These are phyloP conservation scores for Anas platyrhynchos DNA, from an alignment of 2,113 vertebrate genomes.

Conservation along the genomic window DNA sequence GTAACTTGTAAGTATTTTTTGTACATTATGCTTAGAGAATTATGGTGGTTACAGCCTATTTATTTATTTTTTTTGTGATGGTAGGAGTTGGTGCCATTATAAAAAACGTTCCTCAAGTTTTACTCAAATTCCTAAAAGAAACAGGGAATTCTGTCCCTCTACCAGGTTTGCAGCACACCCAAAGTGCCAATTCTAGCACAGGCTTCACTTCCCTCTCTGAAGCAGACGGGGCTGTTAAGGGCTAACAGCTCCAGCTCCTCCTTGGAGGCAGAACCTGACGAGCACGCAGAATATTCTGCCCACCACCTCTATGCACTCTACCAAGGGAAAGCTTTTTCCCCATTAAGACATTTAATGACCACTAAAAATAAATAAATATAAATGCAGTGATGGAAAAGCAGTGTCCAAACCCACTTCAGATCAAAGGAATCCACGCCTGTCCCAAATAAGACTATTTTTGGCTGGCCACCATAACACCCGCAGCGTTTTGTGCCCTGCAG, in stretches of 20 bases:
- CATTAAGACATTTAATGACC: neutral
- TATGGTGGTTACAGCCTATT: neutral
- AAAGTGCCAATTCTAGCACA: neutral
- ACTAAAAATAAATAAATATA: neutral
- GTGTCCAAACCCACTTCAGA: fast-evolving
- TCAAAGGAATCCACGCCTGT: neutral
- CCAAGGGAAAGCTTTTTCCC: neutral
- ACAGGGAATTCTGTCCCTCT: neutral
- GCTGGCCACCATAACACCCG: neutral
- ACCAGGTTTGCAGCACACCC: neutral
- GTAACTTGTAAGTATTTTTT: slow-evolving; percentile 37
- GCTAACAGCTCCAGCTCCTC: neutral
- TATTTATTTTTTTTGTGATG: neutral
- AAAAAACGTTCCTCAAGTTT: neutral
- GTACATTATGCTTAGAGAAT: neutral
- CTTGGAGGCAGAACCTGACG: neutral
- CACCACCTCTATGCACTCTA: neutral
- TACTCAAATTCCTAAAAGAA: neutral
- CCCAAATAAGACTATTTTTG: neutral
- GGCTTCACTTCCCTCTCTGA: neutral
- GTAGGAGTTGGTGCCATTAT: neutral
- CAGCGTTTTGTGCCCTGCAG: neutral
- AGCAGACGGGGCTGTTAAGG: neutral
- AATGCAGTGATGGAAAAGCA: neutral
- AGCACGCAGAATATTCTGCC: neutral